Conservation (phyloP, 2,888 invertebrate species). For the Nephrotoma flavescens region DNA sequence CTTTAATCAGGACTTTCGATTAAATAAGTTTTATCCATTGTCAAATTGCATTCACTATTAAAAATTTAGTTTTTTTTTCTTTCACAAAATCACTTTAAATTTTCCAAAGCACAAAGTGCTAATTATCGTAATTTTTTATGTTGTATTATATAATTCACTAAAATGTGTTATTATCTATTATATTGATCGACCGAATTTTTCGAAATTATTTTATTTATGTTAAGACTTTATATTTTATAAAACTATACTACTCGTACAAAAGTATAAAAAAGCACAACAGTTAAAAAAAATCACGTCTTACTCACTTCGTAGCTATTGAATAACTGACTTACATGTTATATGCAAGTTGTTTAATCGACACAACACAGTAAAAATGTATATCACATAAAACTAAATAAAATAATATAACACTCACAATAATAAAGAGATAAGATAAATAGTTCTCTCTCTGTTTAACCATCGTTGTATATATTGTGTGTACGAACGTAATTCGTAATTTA, state of each 20-base stretch:
- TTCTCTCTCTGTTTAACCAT: neutral
- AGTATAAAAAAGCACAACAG: conserved; percentile 13
- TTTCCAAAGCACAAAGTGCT: neutral
- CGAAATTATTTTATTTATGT: neutral
- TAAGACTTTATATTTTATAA: neutral
- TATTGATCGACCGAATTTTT: neutral
- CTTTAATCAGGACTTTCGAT: conserved; percentile 12
- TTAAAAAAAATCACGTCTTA: conserved; percentile 27
- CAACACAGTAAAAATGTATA: neutral
- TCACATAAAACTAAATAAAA: neutral
- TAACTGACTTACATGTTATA: conserved; percentile 19
- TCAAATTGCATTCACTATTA: conserved; percentile 2
- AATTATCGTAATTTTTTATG: neutral
- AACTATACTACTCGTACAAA: conserved; percentile 4
- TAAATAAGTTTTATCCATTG: conserved; percentile 13
- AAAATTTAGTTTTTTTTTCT: neutral
- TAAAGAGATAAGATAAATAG: neutral
- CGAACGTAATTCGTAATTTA: neutral
- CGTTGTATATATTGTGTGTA: neutral
- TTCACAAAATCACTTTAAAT: neutral
- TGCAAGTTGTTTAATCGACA: neutral
- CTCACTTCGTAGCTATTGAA: conserved; percentile 31
- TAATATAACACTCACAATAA: neutral
- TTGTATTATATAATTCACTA: neutral
- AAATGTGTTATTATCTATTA: neutral